phyloP scores from a whole-genome alignment of 2,888 invertebrate genomes.

The Alitta virens region DNA sequence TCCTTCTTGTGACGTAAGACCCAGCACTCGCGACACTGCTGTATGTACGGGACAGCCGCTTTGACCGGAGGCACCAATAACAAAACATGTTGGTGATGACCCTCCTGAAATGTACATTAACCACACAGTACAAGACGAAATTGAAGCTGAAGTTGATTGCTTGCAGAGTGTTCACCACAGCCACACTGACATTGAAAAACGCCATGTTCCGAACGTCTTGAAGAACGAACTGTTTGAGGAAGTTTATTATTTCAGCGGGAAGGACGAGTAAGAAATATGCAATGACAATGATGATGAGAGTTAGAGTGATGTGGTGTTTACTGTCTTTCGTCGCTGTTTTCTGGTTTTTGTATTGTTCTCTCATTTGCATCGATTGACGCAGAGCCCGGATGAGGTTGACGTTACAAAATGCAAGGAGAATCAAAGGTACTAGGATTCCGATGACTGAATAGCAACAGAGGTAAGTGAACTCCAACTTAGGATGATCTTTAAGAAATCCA shows the following conservation, averaged over 20 bases:
- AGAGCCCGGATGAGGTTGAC: conserved; percentile 41
- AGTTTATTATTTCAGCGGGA: conserved; percentile 49
- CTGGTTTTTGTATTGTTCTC: conserved; percentile 30
- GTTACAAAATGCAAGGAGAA: conserved; percentile 47
- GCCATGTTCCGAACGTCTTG: conserved; percentile 8
- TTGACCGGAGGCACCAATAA: not conserved
- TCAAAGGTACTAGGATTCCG: conserved; percentile 48
- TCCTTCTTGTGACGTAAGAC: not conserved
- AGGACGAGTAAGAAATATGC: conserved; percentile 49
- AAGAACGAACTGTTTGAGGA: conserved; percentile 29
- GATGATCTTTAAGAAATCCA: conserved; percentile 9
- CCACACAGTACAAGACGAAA: conserved; percentile 34
- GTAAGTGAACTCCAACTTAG: conserved; percentile 15
- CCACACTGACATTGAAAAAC: conserved; percentile 17
- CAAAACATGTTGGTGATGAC: conserved; percentile 8
- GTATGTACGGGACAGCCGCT: not conserved
- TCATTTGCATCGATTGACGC: conserved; percentile 33
- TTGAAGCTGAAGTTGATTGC: conserved; percentile 33
- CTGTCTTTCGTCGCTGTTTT: conserved; percentile 28
- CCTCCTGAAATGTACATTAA: conserved; percentile 27
- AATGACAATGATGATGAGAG: conserved; percentile 50
- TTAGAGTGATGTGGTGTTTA: conserved; percentile 39
- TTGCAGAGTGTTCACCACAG: conserved; percentile 26
- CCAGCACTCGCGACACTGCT: not conserved
- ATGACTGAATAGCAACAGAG: conserved; percentile 41